Base-by-base conservation (phyloP, 2,797 vertebrate species). In the Setipinna tenuifilis region DNA sequence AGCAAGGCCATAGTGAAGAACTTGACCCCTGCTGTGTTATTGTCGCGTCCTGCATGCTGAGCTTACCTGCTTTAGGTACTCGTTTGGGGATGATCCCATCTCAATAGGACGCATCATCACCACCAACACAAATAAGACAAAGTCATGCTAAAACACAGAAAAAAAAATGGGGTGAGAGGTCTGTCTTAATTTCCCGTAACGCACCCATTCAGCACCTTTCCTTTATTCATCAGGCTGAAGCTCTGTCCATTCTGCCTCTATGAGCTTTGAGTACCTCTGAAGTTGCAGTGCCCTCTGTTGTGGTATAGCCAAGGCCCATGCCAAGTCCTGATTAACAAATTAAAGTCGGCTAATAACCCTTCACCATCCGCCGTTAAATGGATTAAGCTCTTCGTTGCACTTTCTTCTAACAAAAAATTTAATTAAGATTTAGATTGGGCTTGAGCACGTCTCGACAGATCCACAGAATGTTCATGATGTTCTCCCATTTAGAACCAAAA, bases 11-110 rank as follows among this genome's bases (percentile, higher is more conserved):
- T 94, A 96, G 95, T 95, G 95, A 94, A 97, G 95, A 96, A 97
- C 96, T 95, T 97, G 95, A 97, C 96, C 96, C 97, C 98, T 90
- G 95, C 87, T 89, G 97, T 95, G 97, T 92, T 87, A 93, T 94
- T 95, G 94, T 96, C 93, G 92, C 93, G 89, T 21, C 87, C 92
- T 91, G 92, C 95, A 93, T 96, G 95, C 95, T 87, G 89, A 88
- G 92, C 95, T 95, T 96, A 96, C 95, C 96, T 97, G 96, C 95
- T 96, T 95, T 94, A 95, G 95, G 96, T 96, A 91, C 93, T 95
- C 97, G 93, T 94, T 93, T 91, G 88, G 89, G 93, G 94, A 96
- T 95, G 93, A 95, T 96, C 95, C 93, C 82, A 83, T 93, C 93
- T 95, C 93, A 94, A 95, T 94, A 89, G 91, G 87, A 92, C 92